Evolutionary conservation across 2,888 invertebrate species (phyloP), one percentile per base, ranked within the genome.

Genomic region (Lepidochrysops patricia): DNA sequence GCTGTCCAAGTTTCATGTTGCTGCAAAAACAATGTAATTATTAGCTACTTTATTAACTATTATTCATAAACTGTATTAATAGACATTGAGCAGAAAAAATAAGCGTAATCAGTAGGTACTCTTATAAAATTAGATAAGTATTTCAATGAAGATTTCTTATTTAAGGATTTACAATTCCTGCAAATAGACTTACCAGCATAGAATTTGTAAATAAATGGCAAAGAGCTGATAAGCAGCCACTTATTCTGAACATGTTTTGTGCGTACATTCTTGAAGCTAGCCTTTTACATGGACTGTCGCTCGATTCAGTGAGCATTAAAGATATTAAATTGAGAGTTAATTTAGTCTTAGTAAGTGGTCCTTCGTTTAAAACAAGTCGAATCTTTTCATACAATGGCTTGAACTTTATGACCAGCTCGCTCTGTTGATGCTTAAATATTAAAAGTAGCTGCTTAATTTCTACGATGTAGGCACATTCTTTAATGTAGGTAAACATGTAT

Each of bases 181-280:
- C n/a, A n/a, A n/a, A n/a, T n/a, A 13, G 34, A 63, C 69, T 72
- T 72, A 88, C 87, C 79, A 83, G 72, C 77, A 82, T 83, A 49
- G 70, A 66, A 58, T 67, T 71, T 32, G 70, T 70, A 62, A 87
- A 85, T 37, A 83, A 68, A 59, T 80, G 72, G 34, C 72, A 70
- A 77, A 89, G 79, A 7, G 71, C 68, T 12, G 74, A 69, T 48
- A 89, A 68, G 63, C 87, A 84, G 4, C 89, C 88, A 65, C 82
- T 86, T 52, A 67, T 70, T 65, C 84, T 72, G 1, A 84, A 71
- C 76, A 77, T 77, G 58, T 80, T 80, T 62, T 75, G 78, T 1
- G 82, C 80, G 62, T 77, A 74, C 4, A 70, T 63, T 4, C 71
- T 66, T 58, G 80, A 67, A 7, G 71, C 67, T 43, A 63, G 70